phyloP scores from a whole-genome alignment of 2,113 vertebrate genomes.

The Beaufortia kweichowensis region DNA sequence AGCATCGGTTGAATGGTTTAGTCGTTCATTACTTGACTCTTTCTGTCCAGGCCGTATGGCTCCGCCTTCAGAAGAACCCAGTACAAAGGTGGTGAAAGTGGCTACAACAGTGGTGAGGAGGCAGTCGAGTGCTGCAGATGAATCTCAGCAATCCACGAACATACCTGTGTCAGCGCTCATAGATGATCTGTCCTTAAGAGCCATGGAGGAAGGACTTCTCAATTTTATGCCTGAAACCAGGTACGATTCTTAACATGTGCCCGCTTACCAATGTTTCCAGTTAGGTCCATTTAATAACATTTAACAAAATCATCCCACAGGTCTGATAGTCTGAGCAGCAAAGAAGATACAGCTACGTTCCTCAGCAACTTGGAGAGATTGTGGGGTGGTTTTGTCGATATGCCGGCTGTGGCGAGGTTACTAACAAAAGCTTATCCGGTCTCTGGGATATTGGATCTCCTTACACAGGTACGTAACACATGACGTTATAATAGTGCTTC shows the following conservation, averaged over 20 bases:
- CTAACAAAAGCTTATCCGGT: constrained; percentile 94
- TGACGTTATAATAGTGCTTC: background rate
- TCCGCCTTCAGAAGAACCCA: constrained; percentile 82
- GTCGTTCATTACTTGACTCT: background rate
- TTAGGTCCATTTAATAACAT: too few relatives aligned
- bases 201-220: constrained; percentile 85
- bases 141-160: constrained; percentile 68
- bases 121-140: constrained; percentile 83
- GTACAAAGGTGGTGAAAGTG: constrained; percentile 89
- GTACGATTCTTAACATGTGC: constrained; percentile 47
- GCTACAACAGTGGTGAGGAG: constrained; percentile 86
- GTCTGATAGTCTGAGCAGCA: constrained; percentile 60
- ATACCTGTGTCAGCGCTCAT: constrained; percentile 69
- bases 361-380: constrained; percentile 84
- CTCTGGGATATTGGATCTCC: constrained; percentile 88
- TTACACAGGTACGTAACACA: constrained; percentile 83
- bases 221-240: constrained; percentile 69
- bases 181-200: constrained; percentile 83
- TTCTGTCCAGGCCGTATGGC: constrained; percentile 87
- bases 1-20: background rate
- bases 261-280: background rate
- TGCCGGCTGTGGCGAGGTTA: constrained; percentile 94
- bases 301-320: constrained; percentile 51
- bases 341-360: constrained; percentile 88
- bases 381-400: constrained; percentile 96